Base-by-base conservation (phyloP, 2,797 vertebrate species). In the Channa striata region DNA sequence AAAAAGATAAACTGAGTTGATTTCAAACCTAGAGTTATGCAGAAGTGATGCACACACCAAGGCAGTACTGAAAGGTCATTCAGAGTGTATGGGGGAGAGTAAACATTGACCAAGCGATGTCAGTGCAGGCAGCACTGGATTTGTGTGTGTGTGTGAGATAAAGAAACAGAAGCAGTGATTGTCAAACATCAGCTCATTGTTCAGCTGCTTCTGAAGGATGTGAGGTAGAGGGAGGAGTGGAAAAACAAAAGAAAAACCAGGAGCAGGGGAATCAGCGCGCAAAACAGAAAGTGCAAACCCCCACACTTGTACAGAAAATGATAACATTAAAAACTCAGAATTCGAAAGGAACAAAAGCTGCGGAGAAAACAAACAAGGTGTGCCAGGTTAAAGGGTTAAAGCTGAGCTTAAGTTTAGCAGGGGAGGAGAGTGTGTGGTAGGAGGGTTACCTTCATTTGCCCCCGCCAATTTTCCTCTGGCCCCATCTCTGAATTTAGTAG, bases 401-500 rank as follows among this genome's bases (percentile, higher is more conserved):
- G 93, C 87, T 81, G 71, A 85, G 89, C 88, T 86, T 66, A 92
- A 86, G 93, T 95, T 93, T 94, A 87, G 93, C 89, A 86, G 89
- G 82, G 92, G 76, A 93, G 77, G 82, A 80, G 89, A 74, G 90
- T 87, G 86, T 90, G 89, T 89, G 81, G 74, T 87, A 83, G 80
- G 79, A 90, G 85, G 93, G 96, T 99, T 99, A 99, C 97, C 97
- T 98, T 98, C 96, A 77, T 95, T 88, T 91, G 94, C 92, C 95
- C 92, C 93, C 83, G 96, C 95, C 95, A 96, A 94, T 91, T 97
- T 96, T 95, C 95, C 91, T 94, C 96, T 94, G 95, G 94, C 95
- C 95, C 95, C 96, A 94, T 96, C 96, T 95, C 94, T 97, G 96
- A 94, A 95, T 97, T 97, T 98, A 98, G 97, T 97, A 95, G 96